phyloP scores from a whole-genome alignment of 2,797 vertebrate genomes.

The Micrastur ruficollis region DNA sequence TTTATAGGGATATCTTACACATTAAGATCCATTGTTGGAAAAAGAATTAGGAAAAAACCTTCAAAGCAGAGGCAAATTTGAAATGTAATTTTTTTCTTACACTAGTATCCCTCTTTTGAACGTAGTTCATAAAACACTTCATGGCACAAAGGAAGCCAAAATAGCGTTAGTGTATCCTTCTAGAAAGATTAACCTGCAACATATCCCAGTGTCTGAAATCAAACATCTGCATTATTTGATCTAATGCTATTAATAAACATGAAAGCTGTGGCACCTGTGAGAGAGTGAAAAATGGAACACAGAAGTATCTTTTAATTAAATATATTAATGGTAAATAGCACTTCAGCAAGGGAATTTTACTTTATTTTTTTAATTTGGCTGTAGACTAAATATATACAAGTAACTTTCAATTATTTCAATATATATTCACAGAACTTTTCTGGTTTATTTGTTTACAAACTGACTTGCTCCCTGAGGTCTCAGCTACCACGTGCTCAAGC shows the following conservation, averaged over 20 bases:
- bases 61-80: background rate
- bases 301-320: conserved; percentile 62
- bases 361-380: conserved; percentile 37
- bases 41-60: background rate
- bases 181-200: conserved; percentile 42
- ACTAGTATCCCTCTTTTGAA: background rate
- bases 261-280: conserved; percentile 56
- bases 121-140: background rate
- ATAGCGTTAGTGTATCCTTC: background rate
- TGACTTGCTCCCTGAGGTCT: background rate
- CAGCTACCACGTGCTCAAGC: background rate
- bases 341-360: conserved; percentile 11
- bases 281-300: conserved; percentile 59
- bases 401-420: conserved; percentile 30
- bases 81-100: background rate
- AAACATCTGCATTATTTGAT: conserved; percentile 53
- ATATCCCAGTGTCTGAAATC: conserved; percentile 25
- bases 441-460: conserved; percentile 6
- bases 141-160: background rate
- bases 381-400: conserved; percentile 26
- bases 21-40: background rate
- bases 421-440: background rate
- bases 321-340: conserved; percentile 46
- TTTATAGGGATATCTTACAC: background rate
- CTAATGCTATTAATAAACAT: conserved; percentile 58